Evolutionary conservation across 2,888 invertebrate species (phyloP), one percentile per base, ranked within the genome.

Genomic region (Onchidella celtica): DNA sequence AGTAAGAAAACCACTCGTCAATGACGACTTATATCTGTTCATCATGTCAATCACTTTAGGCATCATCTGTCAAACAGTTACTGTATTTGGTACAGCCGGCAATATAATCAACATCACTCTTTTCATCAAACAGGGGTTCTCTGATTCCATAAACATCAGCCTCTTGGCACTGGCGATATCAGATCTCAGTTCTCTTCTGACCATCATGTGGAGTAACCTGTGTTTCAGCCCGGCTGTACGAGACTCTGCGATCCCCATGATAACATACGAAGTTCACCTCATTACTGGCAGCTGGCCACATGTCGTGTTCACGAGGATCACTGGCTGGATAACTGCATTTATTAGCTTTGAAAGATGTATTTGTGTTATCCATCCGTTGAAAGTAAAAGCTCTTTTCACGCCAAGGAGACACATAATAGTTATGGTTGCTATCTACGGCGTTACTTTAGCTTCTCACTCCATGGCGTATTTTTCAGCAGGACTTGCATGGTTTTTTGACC

Each of bases 231-330:
- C 74, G 0, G 36, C 24, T n/a, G 4, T 74, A 14, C 1, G n/a
- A 24, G 29, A 59, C 14, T 24, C 61, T 3, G 74, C 2, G 11
- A 9, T 59, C 9, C 57, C 59, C 3, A 4, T 74, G 24, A 27
- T 38, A 0, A 17, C 61, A 0, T 14, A 24, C 3, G 74, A 74
- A 24, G 40, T 61, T 4, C 61, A 59, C 0, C 11, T 59, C 1
- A 40, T 76, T 1, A 65, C 47, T 9, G 76, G 76, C 14, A 66
- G 76, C 27, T 76, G 76, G 76, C 65, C 66, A 11, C 76, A 66
- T 27, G 66, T 76, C 3, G 21, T 27, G 0, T 76, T 76, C 32
- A 65, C 66, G 0, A 32, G 65, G 29, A 59, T 27, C 27, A 76
- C 76, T 4, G 66, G 65, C 1, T 66, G 40, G 59, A 47, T 76